A percentile compares a stretch with the other conserved stretches of the same genome.
These are phyloP conservation scores for Pipra filicauda DNA, from an alignment of 2,113 vertebrate species.

Conservation along the genomic window DNA sequence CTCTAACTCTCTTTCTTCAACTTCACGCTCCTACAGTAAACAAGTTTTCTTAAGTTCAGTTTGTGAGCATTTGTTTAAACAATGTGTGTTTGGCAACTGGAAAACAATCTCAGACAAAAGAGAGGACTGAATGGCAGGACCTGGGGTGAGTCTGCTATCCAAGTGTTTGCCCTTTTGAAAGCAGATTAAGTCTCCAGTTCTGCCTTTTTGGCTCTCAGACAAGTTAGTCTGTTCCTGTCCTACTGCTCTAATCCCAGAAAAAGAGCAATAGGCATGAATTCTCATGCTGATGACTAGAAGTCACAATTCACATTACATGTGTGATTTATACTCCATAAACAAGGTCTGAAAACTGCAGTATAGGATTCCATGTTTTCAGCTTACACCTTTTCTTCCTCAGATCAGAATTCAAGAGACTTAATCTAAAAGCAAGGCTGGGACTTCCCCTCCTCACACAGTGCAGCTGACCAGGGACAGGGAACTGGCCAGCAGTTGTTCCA, in stretches of 20 bases:
- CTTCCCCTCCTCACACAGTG: neutral
- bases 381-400: neutral
- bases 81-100: neutral
- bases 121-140: neutral
- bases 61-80: neutral
- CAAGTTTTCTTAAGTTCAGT: neutral
- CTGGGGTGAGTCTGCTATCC: neutral
- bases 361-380: neutral
- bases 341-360: neutral
- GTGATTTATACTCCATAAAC: neutral
- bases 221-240: neutral
- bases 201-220: neutral
- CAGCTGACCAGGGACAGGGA: neutral
- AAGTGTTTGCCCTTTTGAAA: neutral
- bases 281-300: neutral
- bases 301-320: neutral
- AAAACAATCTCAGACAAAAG: neutral
- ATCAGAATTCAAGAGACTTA: neutral
- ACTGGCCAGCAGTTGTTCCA: neutral
- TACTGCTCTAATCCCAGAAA: neutral
- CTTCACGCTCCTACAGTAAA: slow-evolving; percentile 78
- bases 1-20: slow-evolving; percentile 79
- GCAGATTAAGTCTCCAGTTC: neutral
- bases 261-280: neutral
- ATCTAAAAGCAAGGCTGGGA: neutral